Percentiles rank a stretch among this genome's conserved stretches.
Evolutionary conservation across 2,888 invertebrate species (phyloP).

Genomic region (Eristalis tenax): DNA sequence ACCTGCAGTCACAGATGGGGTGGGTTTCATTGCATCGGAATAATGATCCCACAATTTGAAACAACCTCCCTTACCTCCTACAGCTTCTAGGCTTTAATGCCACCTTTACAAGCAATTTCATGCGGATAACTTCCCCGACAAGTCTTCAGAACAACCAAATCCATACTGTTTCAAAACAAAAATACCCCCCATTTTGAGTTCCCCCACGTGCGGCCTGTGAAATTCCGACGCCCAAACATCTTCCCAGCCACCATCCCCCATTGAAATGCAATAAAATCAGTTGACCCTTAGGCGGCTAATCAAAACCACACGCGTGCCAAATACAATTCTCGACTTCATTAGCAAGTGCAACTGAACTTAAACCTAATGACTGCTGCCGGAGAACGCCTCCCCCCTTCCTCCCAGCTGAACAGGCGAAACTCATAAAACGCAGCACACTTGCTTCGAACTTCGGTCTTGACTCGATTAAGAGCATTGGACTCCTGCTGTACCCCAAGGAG

Average conservation of each 20-base stretch:
- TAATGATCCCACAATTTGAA: too few species aligned
- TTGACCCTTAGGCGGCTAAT: not conserved
- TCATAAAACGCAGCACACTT: conserved; percentile 1
- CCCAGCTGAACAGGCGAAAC: not conserved
- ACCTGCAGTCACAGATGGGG: too few species aligned
- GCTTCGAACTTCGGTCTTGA: not conserved
- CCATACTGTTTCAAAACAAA: too few species aligned
- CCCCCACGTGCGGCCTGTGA: too few species aligned
- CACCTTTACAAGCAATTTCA: too few species aligned
- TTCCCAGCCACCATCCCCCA: not conserved
- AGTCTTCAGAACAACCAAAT: too few species aligned
- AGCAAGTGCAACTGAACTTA: not conserved
- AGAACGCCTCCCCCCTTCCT: not conserved
- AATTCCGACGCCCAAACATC: too few species aligned
- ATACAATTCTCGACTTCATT: not conserved
- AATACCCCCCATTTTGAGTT: too few species aligned
- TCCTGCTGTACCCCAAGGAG: not conserved
- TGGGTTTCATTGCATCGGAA: too few species aligned
- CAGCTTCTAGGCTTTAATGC: too few species aligned
- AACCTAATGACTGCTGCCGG: not conserved
- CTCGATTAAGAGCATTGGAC: conserved; percentile 16
- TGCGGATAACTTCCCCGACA: too few species aligned
- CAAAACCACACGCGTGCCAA: not conserved
- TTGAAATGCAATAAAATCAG: not conserved
- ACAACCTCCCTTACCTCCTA: too few species aligned